A percentile compares a stretch with the other conserved stretches of the same genome.
phyloP scores from a whole-genome alignment of 1,140 invertebrate genomes.

The Penaeus japonicus region DNA sequence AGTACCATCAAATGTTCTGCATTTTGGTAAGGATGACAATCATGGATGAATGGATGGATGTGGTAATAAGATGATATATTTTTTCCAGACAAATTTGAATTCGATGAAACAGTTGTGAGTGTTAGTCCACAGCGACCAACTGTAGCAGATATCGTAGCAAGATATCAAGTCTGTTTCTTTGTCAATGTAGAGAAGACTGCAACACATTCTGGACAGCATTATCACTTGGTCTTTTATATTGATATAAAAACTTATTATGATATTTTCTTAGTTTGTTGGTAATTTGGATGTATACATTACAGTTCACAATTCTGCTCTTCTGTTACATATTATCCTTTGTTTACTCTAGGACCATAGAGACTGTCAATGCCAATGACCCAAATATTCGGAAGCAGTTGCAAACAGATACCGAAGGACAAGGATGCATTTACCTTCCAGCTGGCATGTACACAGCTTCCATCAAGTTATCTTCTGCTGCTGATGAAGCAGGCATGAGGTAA shows the following conservation, averaged over 20 bases:
- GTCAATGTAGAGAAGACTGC: conserved; percentile 61
- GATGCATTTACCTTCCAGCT: conserved; percentile 63
- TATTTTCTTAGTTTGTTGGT: too few species aligned
- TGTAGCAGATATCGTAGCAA: conserved; percentile 71
- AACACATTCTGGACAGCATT: conserved; percentile 30
- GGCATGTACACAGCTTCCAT: conserved; percentile 63
- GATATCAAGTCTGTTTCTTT: conserved; percentile 79
- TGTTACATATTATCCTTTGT: background rate
- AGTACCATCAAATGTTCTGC: too few species aligned
- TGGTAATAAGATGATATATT: conserved; percentile 25
- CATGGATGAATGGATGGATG: too few species aligned
- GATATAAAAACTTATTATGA: too few species aligned
- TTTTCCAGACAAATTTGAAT: conserved; percentile 71
- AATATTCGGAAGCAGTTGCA: background rate
- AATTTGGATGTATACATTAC: too few species aligned
- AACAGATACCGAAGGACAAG: conserved; percentile 62
- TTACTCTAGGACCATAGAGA: conserved; percentile 39
- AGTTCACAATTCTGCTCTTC: too few species aligned
- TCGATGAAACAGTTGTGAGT: conserved; percentile 73
- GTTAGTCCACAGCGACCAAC: conserved; percentile 74
- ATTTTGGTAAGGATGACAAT: too few species aligned
- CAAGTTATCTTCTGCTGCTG: conserved; percentile 52
- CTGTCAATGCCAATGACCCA: background rate
- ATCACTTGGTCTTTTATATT: too few species aligned
- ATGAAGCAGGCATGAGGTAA: conserved; percentile 55